These are phyloP conservation scores for Periplaneta americana DNA, from an alignment of 1,140 invertebrate genomes.

Conservation along the genomic window DNA sequence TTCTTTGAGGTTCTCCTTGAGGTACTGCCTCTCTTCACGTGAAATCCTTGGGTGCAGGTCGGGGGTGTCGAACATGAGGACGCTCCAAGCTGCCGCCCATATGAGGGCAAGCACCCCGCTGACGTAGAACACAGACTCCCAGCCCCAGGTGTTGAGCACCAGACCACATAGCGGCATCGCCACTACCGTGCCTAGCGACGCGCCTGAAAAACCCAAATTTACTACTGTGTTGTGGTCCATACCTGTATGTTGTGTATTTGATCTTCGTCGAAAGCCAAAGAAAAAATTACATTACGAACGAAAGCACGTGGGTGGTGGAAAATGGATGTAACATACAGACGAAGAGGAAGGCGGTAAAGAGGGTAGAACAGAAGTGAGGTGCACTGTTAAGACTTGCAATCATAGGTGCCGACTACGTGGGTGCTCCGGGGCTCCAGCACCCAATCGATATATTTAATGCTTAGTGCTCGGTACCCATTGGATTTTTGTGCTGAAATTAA, in stretches of 20 bases:
- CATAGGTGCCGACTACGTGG: too few relatives aligned
- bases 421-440: too few relatives aligned
- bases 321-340: too few relatives aligned
- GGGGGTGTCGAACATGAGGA: constrained; percentile 41
- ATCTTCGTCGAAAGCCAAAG: neutral
- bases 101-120: constrained; percentile 55
- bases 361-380: too few relatives aligned
- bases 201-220: neutral
- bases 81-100: constrained; percentile 41
- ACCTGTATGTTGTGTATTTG: too few relatives aligned
- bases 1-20: constrained; percentile 23
- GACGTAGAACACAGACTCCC: constrained; percentile 36
- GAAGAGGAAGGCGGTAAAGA: too few relatives aligned
- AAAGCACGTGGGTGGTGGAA: too few relatives aligned
- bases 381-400: too few relatives aligned
- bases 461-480: too few relatives aligned
- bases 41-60: constrained; percentile 43
- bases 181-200: constrained; percentile 6
- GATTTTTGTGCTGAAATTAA: too few relatives aligned
- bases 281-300: neutral
- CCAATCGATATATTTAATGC: too few relatives aligned
- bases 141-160: constrained; percentile 4
- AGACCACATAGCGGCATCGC: constrained; percentile 8
- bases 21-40: constrained; percentile 43
- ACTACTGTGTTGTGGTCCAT: too few relatives aligned